Base-by-base conservation (phyloP, 2,888 invertebrate species). In the Choreutis nemorana region DNA sequence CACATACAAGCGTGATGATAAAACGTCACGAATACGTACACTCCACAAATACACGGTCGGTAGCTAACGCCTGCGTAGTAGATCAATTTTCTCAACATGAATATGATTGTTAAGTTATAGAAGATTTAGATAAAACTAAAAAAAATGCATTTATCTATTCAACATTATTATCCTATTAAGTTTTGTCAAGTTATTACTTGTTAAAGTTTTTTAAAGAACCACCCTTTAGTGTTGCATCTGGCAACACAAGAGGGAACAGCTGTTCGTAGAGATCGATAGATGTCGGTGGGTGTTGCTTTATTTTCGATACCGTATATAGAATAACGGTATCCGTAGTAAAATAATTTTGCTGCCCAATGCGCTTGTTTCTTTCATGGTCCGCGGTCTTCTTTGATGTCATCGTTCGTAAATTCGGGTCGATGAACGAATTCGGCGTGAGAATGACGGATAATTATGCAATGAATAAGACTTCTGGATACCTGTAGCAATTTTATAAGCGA, bases 281-380 rank as follows among this genome's bases (percentile, higher is more conserved):
- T 75, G 78, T 78, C 78, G 66, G 73, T 75, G 70, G 55, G 59
- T 60, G 71, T 70, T 66, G 58, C 71, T 72, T 73, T 77, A 75
- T 73, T 75, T 75, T 77, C 62, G 63, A 62, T 61, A 59, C 58
- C 54, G 50, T 60, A 50, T 33, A 33, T 34, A 38, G 35, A 33
- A 36, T 39, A 39, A 68, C 73, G 70, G 72, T 71, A 72, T 63
- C 64, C 59, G 73, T 77, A 72, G 73, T 75, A 75, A 62, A 62
- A 65, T 61, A 56, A 54, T 55, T 55, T 58, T 50, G 51, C 45
- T 44, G 37, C 37, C 34, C 35, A 45, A 50, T 55, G 51, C 50
- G 57, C 59, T 58, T 63, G 60, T 63, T 58, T 51, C 55, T 54
- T 58, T 58, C 52, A 53, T 55, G 56, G 54, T 45, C 48, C 54